Conservation (phyloP, 2,888 invertebrate species). For the Amphiduros pacificus region DNA sequence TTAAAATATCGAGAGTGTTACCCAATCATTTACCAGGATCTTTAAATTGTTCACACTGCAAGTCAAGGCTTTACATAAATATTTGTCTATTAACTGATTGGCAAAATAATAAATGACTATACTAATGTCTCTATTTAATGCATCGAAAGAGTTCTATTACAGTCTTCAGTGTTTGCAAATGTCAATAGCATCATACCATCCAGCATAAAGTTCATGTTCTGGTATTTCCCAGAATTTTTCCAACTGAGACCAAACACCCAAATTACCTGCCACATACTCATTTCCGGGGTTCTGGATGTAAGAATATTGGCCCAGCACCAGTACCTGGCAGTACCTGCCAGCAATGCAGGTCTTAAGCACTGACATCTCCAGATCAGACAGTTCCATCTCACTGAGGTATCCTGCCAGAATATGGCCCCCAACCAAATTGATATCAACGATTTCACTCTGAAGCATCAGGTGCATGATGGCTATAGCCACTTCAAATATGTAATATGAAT, state of each 20-base stretch:
- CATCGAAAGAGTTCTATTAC: too few species aligned
- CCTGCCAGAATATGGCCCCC: slow-evolving; percentile 73
- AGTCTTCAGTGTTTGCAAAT: slow-evolving; percentile 19
- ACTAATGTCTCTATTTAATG: too few species aligned
- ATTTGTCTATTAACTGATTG: too few species aligned
- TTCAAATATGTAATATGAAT: slow-evolving; percentile 76
- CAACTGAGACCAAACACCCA: slow-evolving; percentile 60
- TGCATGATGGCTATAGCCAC: slow-evolving; percentile 81
- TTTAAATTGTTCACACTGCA: too few species aligned
- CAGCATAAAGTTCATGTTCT: slow-evolving; percentile 22
- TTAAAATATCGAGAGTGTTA: too few species aligned
- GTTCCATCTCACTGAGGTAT: slow-evolving; percentile 67
- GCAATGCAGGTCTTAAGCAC: slow-evolving; percentile 75
- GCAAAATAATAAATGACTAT: too few species aligned
- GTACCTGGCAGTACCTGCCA: slow-evolving; percentile 79
- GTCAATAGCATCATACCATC: slow-evolving; percentile 30
- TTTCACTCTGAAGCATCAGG: slow-evolving; percentile 74
- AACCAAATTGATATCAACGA: slow-evolving; percentile 67
- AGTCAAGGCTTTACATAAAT: too few species aligned
- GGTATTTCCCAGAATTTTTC: slow-evolving; percentile 38
- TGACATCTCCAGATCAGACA: slow-evolving; percentile 69
- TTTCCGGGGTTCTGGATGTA: slow-evolving; percentile 75
- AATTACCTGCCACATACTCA: slow-evolving; percentile 69
- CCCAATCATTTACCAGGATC: too few species aligned
- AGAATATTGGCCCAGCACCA: slow-evolving; percentile 80